Evolutionary conservation across 2,888 invertebrate species (phyloP), one percentile per base, ranked within the genome.

Genomic region (Pristionchus maxplancki): DNA sequence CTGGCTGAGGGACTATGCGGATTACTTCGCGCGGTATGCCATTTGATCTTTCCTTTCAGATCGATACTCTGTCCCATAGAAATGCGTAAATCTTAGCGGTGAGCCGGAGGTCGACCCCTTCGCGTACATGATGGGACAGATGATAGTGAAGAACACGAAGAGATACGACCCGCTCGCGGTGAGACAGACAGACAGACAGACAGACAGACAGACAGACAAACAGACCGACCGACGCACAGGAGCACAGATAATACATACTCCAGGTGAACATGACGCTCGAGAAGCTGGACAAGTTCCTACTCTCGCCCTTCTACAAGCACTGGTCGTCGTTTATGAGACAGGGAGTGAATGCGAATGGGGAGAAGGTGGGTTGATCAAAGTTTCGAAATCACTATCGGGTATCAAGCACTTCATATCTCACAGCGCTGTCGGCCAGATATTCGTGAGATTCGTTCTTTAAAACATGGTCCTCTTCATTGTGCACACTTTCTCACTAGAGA

Each of bases 1-100:
- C 37, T 94, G 94, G 94, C 90, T 94, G 24, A 91, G 93, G 6
- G 94, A 94, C 83, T 94, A 93, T 89, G 90, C 92, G 50, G 90
- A 91, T 44, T 93, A 90, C 89, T 92, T 87, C 34, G 90, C 91
- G 62, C 91, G 90, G 8, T 90, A 90, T 62, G 90, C 89, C 90
- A n/a, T n/a, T 24, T 86, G 89, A 50, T 89, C 90, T 4, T 78
- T 88, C 64, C 71, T 89, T 53, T 37, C n/a, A 58, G 24, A 17
- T 58, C 44, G 44, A 9, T 44, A 44, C 6, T 44, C 11, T 6
- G 11, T 44, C 11, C 44, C 44, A 44, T 9, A 44, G 11, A 44
- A 44, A 44, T 44, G 6, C 6, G 44, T 44, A 44, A 44, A 44
- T 44, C 28, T 83, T 5, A 81, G 88, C n/a, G 89, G 89, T n/a